These are phyloP conservation scores for Sebastes vulpes DNA, from an alignment of 2,797 vertebrate genomes.

Conservation along the genomic window DNA sequence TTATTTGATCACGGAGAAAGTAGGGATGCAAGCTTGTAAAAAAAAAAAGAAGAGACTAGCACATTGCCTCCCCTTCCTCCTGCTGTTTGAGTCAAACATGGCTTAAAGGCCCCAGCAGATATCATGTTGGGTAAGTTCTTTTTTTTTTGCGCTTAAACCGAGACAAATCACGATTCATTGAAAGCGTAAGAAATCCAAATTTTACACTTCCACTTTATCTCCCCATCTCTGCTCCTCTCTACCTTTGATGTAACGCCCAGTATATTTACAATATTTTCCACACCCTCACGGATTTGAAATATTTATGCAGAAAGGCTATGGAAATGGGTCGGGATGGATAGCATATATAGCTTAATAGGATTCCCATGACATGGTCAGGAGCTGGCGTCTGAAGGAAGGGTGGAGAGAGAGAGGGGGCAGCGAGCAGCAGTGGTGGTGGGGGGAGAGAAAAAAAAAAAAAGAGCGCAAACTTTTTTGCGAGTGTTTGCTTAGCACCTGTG, in stretches of 20 bases:
- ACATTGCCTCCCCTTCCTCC: not conserved
- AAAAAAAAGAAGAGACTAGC: too few relatives aligned
- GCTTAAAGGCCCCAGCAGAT: not conserved
- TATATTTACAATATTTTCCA: constrained; percentile 24
- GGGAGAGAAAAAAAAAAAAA: not conserved
- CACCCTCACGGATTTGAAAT: constrained; percentile 20
- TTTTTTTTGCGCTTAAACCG: not conserved
- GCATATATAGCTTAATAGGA: constrained; percentile 57
- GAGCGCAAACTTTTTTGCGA: constrained; percentile 20
- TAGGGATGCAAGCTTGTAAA: not conserved
- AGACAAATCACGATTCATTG: constrained; percentile 15
- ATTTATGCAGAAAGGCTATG: constrained; percentile 22
- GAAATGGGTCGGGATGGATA: constrained; percentile 53
- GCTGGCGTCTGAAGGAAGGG: constrained; percentile 27
- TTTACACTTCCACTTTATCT: constrained; percentile 23
- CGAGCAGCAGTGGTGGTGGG: not conserved
- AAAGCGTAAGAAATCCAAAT: constrained; percentile 36
- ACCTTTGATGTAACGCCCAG: constrained; percentile 35
- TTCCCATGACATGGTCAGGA: constrained; percentile 70
- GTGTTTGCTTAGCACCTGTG: constrained; percentile 75
- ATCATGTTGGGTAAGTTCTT: not conserved
- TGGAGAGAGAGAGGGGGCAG: constrained; percentile 10
- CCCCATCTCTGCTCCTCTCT: constrained; percentile 6
- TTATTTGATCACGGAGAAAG: constrained; percentile 8
- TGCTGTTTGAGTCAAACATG: not conserved